Evolutionary conservation across 2,888 invertebrate genomes (phyloP).

Genomic region (Tridacna gigas): DNA sequence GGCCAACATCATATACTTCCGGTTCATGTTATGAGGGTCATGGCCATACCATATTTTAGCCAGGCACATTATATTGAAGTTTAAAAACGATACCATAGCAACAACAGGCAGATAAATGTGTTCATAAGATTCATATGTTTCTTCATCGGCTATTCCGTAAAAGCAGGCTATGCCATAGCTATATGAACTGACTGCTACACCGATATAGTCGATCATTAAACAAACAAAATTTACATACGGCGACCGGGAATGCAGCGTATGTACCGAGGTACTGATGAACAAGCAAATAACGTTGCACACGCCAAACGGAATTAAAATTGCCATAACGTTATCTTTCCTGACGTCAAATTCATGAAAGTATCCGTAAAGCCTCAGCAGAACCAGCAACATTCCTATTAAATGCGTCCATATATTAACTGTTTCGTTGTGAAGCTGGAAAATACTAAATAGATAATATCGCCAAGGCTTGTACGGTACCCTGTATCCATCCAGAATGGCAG

Average conservation of each 20-base stretch:
- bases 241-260: constrained; percentile 66
- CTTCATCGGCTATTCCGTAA: constrained; percentile 58
- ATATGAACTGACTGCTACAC: constrained; percentile 61
- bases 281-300: constrained; percentile 57
- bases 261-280: constrained; percentile 62
- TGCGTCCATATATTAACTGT: constrained; percentile 80
- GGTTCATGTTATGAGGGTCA: constrained; percentile 63
- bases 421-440: constrained; percentile 80
- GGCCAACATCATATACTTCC: constrained; percentile 64
- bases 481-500: constrained; percentile 74
- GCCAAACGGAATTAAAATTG: constrained; percentile 67
- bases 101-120: constrained; percentile 53
- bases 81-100: constrained; percentile 55
- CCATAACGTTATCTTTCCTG: constrained; percentile 68
- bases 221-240: constrained; percentile 64
- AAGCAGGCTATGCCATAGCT: constrained; percentile 62
- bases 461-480: constrained; percentile 71
- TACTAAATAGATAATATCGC: constrained; percentile 74
- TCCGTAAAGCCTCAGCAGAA: constrained; percentile 62
- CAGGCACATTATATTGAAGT: constrained; percentile 57
- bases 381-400: constrained; percentile 65
- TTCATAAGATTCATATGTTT: constrained; percentile 43
- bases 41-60: constrained; percentile 65
- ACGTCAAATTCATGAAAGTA: constrained; percentile 71
- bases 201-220: constrained; percentile 70